Evolutionary conservation across 2,888 invertebrate genomes (phyloP), one percentile per base, ranked within the genome.

Genomic region (Helobdella robusta): DNA sequence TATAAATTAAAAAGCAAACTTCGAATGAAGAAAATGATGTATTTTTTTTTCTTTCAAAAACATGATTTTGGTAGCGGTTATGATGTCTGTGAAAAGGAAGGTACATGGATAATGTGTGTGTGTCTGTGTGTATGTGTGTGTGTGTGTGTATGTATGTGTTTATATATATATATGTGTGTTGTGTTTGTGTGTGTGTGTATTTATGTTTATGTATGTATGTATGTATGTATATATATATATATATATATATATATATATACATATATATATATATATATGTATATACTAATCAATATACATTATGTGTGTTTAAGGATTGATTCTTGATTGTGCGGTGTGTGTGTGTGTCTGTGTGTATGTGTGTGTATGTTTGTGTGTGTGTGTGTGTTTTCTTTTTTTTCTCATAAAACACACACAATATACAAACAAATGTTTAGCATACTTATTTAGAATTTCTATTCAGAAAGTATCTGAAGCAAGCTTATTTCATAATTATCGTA

Each of bases 111-210:
- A n/a, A 40, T 40, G n/a, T 40, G n/a, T 40, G n/a, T 40, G n/a
- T 40, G n/a, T 40, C 11, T 40, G n/a, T 40, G n/a, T 40, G n/a
- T 40, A 40, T 40, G n/a, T 40, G n/a, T 40, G n/a, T 40, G n/a
- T 40, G n/a, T 40, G n/a, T 40, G n/a, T 40, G n/a, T 40, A 40
- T 40, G n/a, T 40, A 40, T 40, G n/a, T 40, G n/a, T 40, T 15
- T 40, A 40, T 40, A 40, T 40, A 40, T 40, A 40, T 40, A 40
- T 40, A 40, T 40, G n/a, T 40, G n/a, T 40, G n/a, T 40, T 40
- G n/a, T 40, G n/a, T 40, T 15, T 40, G n/a, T 40, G n/a, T 40
- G n/a, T 40, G n/a, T 40, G n/a, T 40, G n/a, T 40, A 40, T 40
- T 15, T 40, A 40, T 40, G n/a, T 40, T 15, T 40, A 40, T 40